Percentiles rank a stretch among this genome's conserved stretches.
Conservation (phyloP, 1,140 invertebrate species). For the Helicorthomorpha holstii region DNA sequence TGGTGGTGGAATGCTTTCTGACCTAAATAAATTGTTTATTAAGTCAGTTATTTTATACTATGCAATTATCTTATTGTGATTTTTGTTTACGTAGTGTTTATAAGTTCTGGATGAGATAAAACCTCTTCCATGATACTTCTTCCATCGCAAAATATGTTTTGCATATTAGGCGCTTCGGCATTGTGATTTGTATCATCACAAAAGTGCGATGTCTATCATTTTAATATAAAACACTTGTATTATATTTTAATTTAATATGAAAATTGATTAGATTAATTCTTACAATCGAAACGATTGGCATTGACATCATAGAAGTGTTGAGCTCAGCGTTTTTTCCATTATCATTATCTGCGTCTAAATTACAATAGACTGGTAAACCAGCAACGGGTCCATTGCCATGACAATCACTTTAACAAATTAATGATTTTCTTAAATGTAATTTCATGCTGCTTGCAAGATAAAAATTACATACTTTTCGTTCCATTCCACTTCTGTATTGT, state of each 20-base stretch:
- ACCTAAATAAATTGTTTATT: no score
- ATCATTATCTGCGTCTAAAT: not conserved
- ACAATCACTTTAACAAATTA: not conserved
- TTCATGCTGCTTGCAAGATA: no score
- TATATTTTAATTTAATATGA: not conserved
- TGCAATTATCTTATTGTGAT: no score
- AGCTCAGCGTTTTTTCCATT: not conserved
- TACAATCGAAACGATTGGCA: not conserved
- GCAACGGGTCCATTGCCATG: not conserved
- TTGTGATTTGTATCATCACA: constrained; percentile 42
- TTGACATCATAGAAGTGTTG: not conserved
- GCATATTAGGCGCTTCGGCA: constrained; percentile 42
- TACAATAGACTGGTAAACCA: not conserved
- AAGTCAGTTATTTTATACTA: no score
- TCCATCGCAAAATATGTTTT: constrained; percentile 42
- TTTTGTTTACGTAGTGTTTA: not conserved
- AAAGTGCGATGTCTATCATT: constrained; percentile 32
- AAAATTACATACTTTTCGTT: not conserved
- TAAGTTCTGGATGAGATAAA: constrained; percentile 37
- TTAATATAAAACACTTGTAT: not conserved
- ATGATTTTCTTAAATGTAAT: not conserved
- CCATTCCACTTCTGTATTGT: not conserved
- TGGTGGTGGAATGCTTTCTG: no score
- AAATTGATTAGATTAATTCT: constrained; percentile 28
- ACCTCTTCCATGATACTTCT: constrained; percentile 43